Base-by-base conservation (phyloP, 92 coral and sea anemone genomes). In the Micromussa lordhowensis region DNA sequence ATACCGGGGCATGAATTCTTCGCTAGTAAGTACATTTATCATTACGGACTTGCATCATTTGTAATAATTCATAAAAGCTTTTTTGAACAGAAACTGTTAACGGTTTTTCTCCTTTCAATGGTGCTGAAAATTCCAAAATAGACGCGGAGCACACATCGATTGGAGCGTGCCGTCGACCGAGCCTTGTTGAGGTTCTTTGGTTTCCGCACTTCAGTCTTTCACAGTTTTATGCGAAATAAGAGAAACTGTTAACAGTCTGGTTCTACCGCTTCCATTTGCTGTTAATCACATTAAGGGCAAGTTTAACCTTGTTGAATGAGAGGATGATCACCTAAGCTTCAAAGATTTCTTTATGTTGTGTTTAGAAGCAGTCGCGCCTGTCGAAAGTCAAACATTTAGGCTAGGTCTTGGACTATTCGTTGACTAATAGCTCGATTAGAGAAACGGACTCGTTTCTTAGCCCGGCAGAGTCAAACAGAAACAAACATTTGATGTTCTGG, bases 301-400 rank as follows among this genome's bases (percentile, higher is more conserved):
- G 87, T 70, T 83, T 83, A 69, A 83, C 87, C 69, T 83, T 70
- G 68, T 83, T 72, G 80, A 71, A 70, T 53, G 87, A 70, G 68
- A 19, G 70, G 66, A 28, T 72, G 74, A 63, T 75, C 84, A 31
- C 51, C 44, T 78, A 1, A 58, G 31, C 21, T 24, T 40, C 48
- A 13, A 34, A 35, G 18, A 0, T 44, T 35, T 63, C 74, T 61
- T 64, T 13, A 24, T 40, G 29, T 24, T 16, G 7, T 48, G 30
- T 68, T 63, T 12, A 58, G 40, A 29, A 38, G 26, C 75, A 68
- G 59, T 31, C 10, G 72, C 19, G 68, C 21, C 29, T 19, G 24
- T 5, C 36, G 29, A 31, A 2, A 22, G 30, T 12, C 12, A 58
- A 36, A 35, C 17, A 24, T n/a, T 17, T 17, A 30, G 40, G 68